These are phyloP conservation scores for Coregonus suidteri DNA, from an alignment of 2,797 vertebrate species.

Conservation along the genomic window DNA sequence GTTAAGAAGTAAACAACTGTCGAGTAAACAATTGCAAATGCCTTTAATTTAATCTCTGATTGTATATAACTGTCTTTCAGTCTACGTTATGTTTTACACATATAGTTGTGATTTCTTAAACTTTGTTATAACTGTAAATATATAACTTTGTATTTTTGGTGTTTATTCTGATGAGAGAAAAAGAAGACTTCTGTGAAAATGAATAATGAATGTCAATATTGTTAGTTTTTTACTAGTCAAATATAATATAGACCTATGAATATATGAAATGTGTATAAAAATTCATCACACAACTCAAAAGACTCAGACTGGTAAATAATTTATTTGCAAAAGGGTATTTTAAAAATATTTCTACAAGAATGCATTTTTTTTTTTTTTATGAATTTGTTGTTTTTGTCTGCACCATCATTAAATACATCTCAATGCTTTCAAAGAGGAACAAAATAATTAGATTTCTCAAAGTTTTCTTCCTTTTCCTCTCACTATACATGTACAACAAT, in stretches of 20 bases:
- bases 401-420: conserved; percentile 78
- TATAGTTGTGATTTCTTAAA: background rate
- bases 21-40: no score
- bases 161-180: background rate
- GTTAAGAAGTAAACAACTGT: no score
- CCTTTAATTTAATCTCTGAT: no score
- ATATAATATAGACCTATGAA: background rate
- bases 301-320: conserved; percentile 80
- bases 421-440: conserved; percentile 67
- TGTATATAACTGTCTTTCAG: background rate
- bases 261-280: conserved; percentile 16
- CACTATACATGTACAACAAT: conserved; percentile 67
- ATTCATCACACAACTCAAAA: conserved; percentile 52
- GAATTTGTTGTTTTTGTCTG: conserved; percentile 70
- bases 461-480: conserved; percentile 42
- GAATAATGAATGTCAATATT: background rate
- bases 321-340: conserved; percentile 89
- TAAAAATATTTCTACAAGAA: conserved; percentile 91
- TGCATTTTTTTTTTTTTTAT: conserved; percentile 67
- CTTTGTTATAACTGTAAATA: background rate
- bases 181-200: background rate
- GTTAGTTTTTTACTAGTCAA: background rate
- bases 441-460: conserved; percentile 68
- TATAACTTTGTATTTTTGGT: background rate
- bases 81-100: background rate